Percentiles rank a stretch among this genome's conserved stretches.
Evolutionary conservation across 2,888 invertebrate species (phyloP).

Genomic region (Plebejus anna): DNA sequence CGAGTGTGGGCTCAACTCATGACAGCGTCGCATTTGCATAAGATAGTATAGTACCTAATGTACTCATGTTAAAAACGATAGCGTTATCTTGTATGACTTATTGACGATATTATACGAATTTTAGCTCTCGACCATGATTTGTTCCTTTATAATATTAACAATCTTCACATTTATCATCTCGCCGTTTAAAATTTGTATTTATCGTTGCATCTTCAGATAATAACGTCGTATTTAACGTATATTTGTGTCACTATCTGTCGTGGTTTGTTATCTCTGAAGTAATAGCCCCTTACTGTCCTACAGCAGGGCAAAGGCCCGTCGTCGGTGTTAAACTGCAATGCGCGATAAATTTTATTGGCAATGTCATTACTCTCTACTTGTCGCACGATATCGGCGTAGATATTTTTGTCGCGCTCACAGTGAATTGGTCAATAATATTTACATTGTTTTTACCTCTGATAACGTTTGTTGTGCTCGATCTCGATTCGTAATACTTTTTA

Average conservation of each 20-base stretch:
- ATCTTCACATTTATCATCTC: background rate
- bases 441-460: slow-evolving; percentile 18
- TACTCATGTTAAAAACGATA: background rate
- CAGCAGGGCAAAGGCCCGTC: slow-evolving; percentile 38
- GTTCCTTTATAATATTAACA: background rate
- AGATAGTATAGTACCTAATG: background rate
- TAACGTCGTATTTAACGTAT: slow-evolving; percentile 5
- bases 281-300: slow-evolving; percentile 39
- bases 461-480: slow-evolving; percentile 11
- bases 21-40: slow-evolving; percentile 20
- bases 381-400: slow-evolving; percentile 34
- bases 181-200: background rate
- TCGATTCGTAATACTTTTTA: background rate
- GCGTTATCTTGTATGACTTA: background rate
- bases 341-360: slow-evolving; percentile 39
- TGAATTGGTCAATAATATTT: slow-evolving; percentile 22
- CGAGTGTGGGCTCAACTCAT: slow-evolving; percentile 13
- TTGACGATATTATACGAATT: background rate
- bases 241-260: slow-evolving; percentile 32
- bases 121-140: background rate
- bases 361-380: slow-evolving; percentile 40
- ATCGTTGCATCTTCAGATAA: slow-evolving; percentile 6
- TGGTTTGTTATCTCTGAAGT: slow-evolving; percentile 36
- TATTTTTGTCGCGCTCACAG: slow-evolving; percentile 29
- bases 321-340: slow-evolving; percentile 37